Conservation (phyloP, 1,140 invertebrate species). For the Philopotamus ludificatus region DNA sequence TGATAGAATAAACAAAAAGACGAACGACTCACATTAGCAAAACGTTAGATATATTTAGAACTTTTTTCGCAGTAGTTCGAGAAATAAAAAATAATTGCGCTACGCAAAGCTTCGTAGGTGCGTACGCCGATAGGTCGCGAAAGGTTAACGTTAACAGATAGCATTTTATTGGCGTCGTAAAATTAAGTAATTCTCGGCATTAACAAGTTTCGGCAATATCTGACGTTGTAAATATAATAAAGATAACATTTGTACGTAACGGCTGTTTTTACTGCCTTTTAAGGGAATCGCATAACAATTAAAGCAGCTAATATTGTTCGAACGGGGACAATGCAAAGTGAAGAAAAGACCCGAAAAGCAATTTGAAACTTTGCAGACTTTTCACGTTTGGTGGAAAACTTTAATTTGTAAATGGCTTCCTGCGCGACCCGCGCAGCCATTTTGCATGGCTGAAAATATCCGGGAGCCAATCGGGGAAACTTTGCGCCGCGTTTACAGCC, state of each 20-base stretch:
- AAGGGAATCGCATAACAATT: slow-evolving; percentile 8
- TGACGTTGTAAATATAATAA: too few species aligned
- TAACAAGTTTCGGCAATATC: too few species aligned
- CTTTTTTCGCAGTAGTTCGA: too few species aligned
- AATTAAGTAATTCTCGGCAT: too few species aligned
- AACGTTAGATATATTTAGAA: too few species aligned
- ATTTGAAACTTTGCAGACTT: slow-evolving; percentile 27
- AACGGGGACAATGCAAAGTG: slow-evolving; percentile 21
- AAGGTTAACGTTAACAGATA: too few species aligned
- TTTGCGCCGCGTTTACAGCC: neutral
- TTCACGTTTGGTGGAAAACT: slow-evolving; percentile 22
- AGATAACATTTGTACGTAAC: neutral
- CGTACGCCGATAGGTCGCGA: too few species aligned
- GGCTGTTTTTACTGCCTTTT: neutral
- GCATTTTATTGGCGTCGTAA: too few species aligned
- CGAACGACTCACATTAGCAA: too few species aligned
- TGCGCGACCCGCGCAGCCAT: slow-evolving; percentile 14
- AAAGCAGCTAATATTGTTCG: slow-evolving; percentile 16
- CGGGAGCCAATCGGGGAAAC: neutral
- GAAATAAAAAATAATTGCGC: too few species aligned
- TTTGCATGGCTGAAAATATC: slow-evolving; percentile 5
- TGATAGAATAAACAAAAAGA: too few species aligned
- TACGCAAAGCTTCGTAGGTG: too few species aligned
- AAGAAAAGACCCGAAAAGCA: slow-evolving; percentile 16
- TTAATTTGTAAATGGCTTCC: slow-evolving; percentile 30